A percentile compares a stretch with the other conserved stretches of the same genome.
Evolutionary conservation across 2,797 vertebrate genomes (phyloP).

Genomic region (Helostoma temminkii): DNA sequence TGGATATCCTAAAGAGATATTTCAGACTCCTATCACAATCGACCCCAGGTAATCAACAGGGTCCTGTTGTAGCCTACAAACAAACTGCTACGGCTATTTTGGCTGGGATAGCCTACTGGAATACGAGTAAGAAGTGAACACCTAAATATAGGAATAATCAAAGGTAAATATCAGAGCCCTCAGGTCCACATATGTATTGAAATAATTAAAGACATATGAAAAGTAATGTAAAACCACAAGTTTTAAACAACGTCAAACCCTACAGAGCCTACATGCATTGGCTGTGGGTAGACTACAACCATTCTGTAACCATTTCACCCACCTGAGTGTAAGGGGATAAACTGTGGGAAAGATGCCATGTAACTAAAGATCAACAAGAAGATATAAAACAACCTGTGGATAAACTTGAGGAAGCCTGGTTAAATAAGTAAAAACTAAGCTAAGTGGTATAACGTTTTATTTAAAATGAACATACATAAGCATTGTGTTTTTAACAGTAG

Average conservation of each 20-base stretch:
- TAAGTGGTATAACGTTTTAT: constrained; percentile 87
- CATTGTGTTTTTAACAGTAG: constrained; percentile 85
- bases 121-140: constrained; percentile 84
- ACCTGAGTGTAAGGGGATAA: constrained; percentile 75
- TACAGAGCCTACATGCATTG: constrained; percentile 85
- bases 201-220: constrained; percentile 38
- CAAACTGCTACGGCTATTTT: constrained; percentile 89
- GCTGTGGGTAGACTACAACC: constrained; percentile 80
- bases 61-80: constrained; percentile 86
- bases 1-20: constrained; percentile 90
- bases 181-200: constrained; percentile 74
- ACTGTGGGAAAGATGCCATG: constrained; percentile 69
- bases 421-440: constrained; percentile 86
- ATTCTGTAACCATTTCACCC: constrained; percentile 74
- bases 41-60: constrained; percentile 89
- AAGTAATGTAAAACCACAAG: constrained; percentile 52
- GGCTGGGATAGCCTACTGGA: constrained; percentile 85
- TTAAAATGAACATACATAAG: constrained; percentile 89
- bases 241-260: constrained; percentile 74
- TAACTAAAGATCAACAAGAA: constrained; percentile 70
- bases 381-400: constrained; percentile 80
- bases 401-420: constrained; percentile 84
- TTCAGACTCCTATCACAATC: constrained; percentile 89
- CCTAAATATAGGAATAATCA: constrained; percentile 89
- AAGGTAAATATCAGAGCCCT: constrained; percentile 84